Evolutionary conservation across 1,140 invertebrate genomes (phyloP).

Genomic region (Drosophila burlai): DNA sequence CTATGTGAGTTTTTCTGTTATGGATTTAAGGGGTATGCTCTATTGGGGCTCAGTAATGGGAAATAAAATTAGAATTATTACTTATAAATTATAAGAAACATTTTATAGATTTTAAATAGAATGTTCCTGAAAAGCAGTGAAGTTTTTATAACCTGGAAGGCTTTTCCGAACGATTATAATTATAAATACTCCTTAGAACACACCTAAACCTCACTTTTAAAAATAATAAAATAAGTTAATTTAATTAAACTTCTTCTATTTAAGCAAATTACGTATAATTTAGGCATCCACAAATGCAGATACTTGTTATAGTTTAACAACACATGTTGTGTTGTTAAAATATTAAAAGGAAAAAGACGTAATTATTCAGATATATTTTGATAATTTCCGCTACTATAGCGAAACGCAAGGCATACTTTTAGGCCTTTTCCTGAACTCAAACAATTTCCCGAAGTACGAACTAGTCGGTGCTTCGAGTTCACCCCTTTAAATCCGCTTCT

Average conservation of each 20-base stretch:
- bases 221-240: too few relatives aligned
- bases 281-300: too few relatives aligned
- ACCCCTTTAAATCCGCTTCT: constrained; percentile 4
- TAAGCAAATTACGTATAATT: too few relatives aligned
- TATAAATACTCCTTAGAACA: too few relatives aligned
- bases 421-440: not conserved
- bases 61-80: not conserved
- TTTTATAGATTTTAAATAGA: too few relatives aligned
- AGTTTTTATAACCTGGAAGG: not conserved
- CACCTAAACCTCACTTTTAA: too few relatives aligned
- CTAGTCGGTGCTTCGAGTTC: not conserved
- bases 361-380: not conserved
- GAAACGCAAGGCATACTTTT: constrained; percentile 12
- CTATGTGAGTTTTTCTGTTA: not conserved
- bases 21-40: constrained; percentile 9
- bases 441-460: constrained; percentile 1
- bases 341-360: too few relatives aligned
- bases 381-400: fast-evolving
- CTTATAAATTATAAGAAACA: too few relatives aligned
- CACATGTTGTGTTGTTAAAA: not conserved
- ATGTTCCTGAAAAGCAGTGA: too few relatives aligned
- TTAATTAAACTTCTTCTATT: too few relatives aligned
- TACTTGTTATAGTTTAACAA: not conserved
- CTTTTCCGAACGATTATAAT: not conserved
- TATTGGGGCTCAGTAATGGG: too few relatives aligned